These are phyloP conservation scores for Mellilla xanthometata DNA, from an alignment of 2,888 invertebrate genomes.

Conservation along the genomic window DNA sequence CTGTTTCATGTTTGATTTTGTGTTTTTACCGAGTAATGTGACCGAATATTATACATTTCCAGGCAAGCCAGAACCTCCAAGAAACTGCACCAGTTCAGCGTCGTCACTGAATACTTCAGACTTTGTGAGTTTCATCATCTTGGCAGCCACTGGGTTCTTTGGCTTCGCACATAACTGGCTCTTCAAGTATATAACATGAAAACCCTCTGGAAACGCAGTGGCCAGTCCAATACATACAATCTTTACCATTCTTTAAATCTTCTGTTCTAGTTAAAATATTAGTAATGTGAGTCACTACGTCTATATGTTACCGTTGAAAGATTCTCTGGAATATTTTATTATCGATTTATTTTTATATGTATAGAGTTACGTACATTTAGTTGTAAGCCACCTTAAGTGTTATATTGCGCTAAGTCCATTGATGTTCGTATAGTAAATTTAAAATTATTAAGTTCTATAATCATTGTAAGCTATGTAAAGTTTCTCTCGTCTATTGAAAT, in stretches of 20 bases:
- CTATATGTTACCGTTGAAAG: constrained; percentile 52
- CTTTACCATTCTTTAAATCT: constrained; percentile 28
- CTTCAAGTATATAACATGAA: constrained; percentile 55
- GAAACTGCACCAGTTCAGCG: constrained; percentile 67
- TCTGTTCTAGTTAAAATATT: constrained; percentile 36
- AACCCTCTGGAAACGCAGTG: constrained; percentile 10
- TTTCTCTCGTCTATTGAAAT: constrained; percentile 61
- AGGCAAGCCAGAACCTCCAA: constrained; percentile 69
- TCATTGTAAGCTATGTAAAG: constrained; percentile 54
- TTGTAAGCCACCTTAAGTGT: constrained; percentile 74
- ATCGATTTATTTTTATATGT: constrained; percentile 42
- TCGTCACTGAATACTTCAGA: constrained; percentile 37
- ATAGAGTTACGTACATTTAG: constrained; percentile 61
- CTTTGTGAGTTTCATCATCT: constrained; percentile 39
- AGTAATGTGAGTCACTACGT: constrained; percentile 41
- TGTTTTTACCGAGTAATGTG: too few relatives aligned
- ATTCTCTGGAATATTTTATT: constrained; percentile 46
- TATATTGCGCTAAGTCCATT: constrained; percentile 73
- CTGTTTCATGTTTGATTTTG: not conserved
- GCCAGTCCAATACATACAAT: constrained; percentile 23
- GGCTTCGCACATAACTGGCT: constrained; percentile 46
- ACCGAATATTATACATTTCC: too few relatives aligned
- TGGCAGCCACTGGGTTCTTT: constrained; percentile 40
- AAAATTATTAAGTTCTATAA: constrained; percentile 59
- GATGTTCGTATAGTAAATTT: constrained; percentile 48